A percentile compares a stretch with the other conserved stretches of the same genome.
Conservation (phyloP, 1,140 invertebrate genomes). For the Tetraneura akinire region DNA sequence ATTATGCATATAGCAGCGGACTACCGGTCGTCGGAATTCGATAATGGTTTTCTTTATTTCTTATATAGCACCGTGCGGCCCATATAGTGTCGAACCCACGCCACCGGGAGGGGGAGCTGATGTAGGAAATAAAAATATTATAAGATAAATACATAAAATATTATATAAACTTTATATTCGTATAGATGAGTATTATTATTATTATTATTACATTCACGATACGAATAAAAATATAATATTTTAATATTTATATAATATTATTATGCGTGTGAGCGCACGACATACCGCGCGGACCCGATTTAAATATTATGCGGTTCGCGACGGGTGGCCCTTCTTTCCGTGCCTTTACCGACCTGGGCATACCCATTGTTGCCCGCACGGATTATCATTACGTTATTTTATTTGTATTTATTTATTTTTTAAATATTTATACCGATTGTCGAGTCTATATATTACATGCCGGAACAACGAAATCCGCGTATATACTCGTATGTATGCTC, state of each 20-base stretch:
- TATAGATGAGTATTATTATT: neutral
- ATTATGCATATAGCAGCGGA: neutral
- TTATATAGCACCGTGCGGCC: no score
- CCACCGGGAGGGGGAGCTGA: no score
- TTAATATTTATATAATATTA: no score
- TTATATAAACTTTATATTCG: conserved; percentile 18
- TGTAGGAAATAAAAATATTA: conserved; percentile 10
- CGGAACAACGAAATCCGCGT: no score
- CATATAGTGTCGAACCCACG: conserved; percentile 21
- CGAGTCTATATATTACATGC: no score
- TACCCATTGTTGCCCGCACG: conserved; percentile 32
- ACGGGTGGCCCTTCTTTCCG: conserved; percentile 36
- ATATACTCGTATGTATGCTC: no score
- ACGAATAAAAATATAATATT: no score
- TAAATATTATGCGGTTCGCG: conserved; percentile 25
- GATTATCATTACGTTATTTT: conserved; percentile 34
- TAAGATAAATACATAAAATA: neutral
- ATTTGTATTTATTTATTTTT: no score
- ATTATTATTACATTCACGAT: no score
- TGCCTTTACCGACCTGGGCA: neutral
- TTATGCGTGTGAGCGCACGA: neutral
- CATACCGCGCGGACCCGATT: conserved; percentile 19
- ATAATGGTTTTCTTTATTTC: conserved; percentile 51
- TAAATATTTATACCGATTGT: no score
- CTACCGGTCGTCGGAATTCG: conserved; percentile 48